These are phyloP conservation scores for Eupsittula cactorum DNA, from an alignment of 2,113 vertebrate genomes.

Conservation along the genomic window DNA sequence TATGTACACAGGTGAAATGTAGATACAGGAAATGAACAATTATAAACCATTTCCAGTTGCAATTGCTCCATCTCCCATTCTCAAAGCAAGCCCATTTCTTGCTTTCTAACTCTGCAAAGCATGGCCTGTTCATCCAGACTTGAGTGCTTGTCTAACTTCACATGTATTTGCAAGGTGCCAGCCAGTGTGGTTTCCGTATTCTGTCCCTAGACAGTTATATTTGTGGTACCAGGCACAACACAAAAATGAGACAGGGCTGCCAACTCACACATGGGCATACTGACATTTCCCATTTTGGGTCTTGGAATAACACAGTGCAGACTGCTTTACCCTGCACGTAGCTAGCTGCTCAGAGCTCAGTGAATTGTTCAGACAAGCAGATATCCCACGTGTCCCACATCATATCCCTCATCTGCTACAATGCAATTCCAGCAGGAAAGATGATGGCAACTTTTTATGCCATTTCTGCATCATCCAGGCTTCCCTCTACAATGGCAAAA, in stretches of 20 bases:
- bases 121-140: not conserved
- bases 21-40: not conserved
- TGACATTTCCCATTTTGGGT: constrained; percentile 23
- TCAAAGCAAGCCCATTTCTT: not conserved
- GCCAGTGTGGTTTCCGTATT: not conserved
- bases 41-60: not conserved
- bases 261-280: constrained; percentile 5
- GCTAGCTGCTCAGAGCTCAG: not conserved
- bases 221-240: constrained; percentile 4
- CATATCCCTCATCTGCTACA: not conserved
- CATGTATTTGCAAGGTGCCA: not conserved
- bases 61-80: not conserved
- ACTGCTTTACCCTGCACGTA: not conserved
- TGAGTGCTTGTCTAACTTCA: not conserved
- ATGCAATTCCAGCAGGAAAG: not conserved
- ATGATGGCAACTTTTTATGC: not conserved
- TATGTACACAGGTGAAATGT: not conserved
- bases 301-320: not conserved
- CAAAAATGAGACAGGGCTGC: not conserved
- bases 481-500: not conserved
- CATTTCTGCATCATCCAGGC: not conserved
- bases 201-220: not conserved
- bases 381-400: not conserved
- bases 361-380: not conserved
- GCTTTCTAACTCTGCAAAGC: not conserved